Conservation (phyloP, 37 sponge, comb jelly and placozoan species). For the Theonella swinhoei region DNA sequence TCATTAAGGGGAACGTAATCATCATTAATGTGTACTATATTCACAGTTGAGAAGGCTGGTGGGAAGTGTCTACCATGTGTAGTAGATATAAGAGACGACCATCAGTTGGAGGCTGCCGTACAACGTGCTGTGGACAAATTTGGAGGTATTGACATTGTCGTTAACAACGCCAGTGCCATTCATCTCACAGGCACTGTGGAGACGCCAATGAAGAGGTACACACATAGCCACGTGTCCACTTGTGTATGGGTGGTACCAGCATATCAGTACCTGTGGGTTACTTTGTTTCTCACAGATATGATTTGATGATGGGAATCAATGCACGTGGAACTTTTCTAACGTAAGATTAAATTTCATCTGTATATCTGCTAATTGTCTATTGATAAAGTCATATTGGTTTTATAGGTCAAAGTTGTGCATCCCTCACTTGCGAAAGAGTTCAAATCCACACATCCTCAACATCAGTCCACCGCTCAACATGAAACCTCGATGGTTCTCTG, state of each 20-base stretch:
- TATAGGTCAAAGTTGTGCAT: slow-evolving; percentile 91
- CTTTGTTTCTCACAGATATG: slow-evolving; percentile 68
- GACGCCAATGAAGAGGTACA: slow-evolving; percentile 93
- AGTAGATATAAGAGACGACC: slow-evolving; percentile 91
- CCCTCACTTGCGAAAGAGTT: slow-evolving; percentile 88
- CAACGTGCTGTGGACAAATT: slow-evolving; percentile 83
- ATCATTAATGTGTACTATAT: too few relatives aligned
- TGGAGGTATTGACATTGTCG: slow-evolving; percentile 97
- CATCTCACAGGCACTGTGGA: slow-evolving; percentile 88
- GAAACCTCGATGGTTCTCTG: slow-evolving; percentile 91
- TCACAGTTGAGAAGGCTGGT: slow-evolving; percentile 91
- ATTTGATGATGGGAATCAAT: slow-evolving; percentile 98
- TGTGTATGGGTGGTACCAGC: too few relatives aligned
- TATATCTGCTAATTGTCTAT: neutral
- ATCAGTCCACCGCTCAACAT: slow-evolving; percentile 98
- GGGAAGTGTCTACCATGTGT: slow-evolving; percentile 95
- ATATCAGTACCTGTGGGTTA: neutral
- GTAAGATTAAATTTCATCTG: slow-evolving; percentile 41
- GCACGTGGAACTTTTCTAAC: slow-evolving; percentile 90
- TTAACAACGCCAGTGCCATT: slow-evolving; percentile 99
- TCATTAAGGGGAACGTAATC: too few relatives aligned
- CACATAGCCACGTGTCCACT: neutral
- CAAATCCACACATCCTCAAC: slow-evolving; percentile 94
- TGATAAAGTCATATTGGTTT: neutral
- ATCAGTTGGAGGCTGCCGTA: slow-evolving; percentile 81